phyloP scores from a whole-genome alignment of 2,797 vertebrate species.

The Sebastes hopkinsi region DNA sequence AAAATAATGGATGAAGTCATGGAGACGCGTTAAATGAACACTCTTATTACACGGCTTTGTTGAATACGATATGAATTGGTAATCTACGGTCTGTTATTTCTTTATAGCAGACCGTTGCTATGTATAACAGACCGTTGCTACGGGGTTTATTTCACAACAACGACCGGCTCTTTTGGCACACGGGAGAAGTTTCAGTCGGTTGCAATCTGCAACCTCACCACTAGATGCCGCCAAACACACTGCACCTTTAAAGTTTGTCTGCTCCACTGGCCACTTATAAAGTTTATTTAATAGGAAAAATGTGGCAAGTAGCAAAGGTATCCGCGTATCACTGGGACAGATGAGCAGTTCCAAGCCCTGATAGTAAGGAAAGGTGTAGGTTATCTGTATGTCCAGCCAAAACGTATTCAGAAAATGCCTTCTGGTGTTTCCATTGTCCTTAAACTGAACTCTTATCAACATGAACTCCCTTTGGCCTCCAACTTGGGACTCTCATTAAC shows the following conservation, averaged over 20 bases:
- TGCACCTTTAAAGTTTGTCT: neutral
- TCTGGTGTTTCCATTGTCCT: neutral
- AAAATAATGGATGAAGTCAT: too few species aligned
- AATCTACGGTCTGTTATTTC: too few species aligned
- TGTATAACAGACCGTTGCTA: too few species aligned
- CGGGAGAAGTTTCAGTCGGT: too few species aligned
- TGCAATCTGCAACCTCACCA: too few species aligned
- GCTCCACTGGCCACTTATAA: neutral
- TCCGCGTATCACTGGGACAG: neutral
- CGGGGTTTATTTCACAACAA: too few species aligned
- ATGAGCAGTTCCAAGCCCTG: neutral
- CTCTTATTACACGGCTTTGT: too few species aligned
- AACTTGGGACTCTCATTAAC: neutral
- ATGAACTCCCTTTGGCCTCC: neutral
- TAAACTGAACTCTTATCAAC: neutral
- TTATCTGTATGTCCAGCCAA: neutral
- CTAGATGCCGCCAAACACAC: too few species aligned
- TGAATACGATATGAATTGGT: too few species aligned
- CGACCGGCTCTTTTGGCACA: too few species aligned
- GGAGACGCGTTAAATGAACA: too few species aligned
- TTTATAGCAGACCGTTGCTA: too few species aligned
- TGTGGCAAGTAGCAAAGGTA: neutral
- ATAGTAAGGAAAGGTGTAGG: neutral
- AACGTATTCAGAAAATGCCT: neutral
- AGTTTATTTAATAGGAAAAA: neutral